A percentile compares a stretch with the other conserved stretches of the same genome.
Conservation (phyloP, 2,797 vertebrate species). For the Loris lydekkerianus region DNA sequence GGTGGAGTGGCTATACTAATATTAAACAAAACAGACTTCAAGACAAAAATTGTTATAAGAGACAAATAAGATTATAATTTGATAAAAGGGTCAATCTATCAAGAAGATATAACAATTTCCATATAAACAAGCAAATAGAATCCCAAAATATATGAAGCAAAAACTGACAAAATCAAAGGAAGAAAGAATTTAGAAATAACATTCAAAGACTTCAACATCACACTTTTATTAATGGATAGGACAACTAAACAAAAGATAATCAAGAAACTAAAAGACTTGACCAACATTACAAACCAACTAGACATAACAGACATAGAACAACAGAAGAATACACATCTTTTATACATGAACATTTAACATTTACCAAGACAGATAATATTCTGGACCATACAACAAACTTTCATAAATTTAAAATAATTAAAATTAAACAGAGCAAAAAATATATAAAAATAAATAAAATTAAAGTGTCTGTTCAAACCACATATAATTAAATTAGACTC, state of each 20-base stretch:
- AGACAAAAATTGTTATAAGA: neutral
- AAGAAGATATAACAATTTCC: neutral
- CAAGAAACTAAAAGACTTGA: neutral
- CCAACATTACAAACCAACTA: neutral
- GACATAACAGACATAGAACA: neutral
- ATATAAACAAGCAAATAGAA: neutral
- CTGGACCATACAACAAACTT: neutral
- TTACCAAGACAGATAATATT: neutral
- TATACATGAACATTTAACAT: neutral
- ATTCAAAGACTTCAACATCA: neutral
- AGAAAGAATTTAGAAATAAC: neutral
- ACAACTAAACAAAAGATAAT: neutral
- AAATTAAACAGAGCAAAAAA: neutral
- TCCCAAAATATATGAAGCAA: slow-evolving; percentile 13
- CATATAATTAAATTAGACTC: slow-evolving; percentile 9
- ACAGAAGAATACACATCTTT: neutral
- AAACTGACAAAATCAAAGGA: neutral
- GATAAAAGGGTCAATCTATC: neutral
- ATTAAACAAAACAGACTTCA: neutral
- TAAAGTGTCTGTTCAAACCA: neutral
- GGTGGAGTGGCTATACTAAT: neutral
- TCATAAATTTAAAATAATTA: neutral
- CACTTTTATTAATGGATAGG: neutral
- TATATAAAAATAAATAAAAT: neutral
- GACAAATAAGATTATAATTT: neutral